Conservation (phyloP, 2,113 vertebrate species). For the Naja naja region DNA sequence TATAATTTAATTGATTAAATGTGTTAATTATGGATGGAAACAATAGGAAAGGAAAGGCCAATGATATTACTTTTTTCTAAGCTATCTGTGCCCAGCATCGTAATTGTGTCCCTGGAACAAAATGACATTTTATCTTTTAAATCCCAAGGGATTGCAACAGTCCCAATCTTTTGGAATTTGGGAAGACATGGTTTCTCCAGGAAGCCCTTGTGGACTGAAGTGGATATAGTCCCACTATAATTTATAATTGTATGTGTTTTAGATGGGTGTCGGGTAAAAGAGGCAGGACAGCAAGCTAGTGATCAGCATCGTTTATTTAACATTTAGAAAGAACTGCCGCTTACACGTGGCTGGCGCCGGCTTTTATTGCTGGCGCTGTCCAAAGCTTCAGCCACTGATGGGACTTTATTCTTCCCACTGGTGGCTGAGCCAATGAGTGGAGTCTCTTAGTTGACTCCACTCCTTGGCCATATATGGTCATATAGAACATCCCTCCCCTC, state of each 20-base stretch:
- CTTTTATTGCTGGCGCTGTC: no score
- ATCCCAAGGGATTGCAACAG: neutral
- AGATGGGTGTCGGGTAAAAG: no score
- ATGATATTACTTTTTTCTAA: neutral
- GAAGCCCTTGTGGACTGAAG: neutral
- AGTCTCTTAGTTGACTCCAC: no score
- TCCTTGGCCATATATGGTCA: no score
- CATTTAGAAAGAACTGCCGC: no score
- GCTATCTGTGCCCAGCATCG: neutral
- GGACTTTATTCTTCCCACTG: no score
- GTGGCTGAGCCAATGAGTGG: no score
- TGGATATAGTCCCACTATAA: neutral
- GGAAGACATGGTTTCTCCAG: neutral
- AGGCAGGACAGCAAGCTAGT: no score
- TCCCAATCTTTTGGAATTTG: neutral
- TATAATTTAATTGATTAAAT: neutral
- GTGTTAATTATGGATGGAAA: neutral
- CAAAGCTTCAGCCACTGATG: no score
- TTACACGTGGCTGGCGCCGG: no score
- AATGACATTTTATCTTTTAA: neutral
- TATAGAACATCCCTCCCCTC: no score
- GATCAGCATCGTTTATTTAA: no score
- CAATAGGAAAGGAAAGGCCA: neutral
- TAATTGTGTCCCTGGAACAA: neutral
- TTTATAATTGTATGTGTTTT: neutral